Percentiles rank a stretch among this genome's conserved stretches.
These are phyloP conservation scores for Sarcoramphus papa DNA, from an alignment of 2,797 vertebrate species.

Conservation along the genomic window DNA sequence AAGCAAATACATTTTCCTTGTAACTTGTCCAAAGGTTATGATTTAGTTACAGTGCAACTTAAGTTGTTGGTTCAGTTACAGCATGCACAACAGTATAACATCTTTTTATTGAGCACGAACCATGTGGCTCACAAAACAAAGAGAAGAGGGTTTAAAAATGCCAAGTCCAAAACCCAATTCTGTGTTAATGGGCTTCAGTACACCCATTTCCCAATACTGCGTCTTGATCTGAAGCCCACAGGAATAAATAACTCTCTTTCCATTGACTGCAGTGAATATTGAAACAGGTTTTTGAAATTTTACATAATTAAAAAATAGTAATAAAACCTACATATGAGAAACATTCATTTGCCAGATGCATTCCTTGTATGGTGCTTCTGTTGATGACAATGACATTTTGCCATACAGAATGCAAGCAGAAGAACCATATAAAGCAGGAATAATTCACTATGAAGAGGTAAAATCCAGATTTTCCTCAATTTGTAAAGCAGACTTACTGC, in stretches of 20 bases:
- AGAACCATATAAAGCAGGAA: not conserved
- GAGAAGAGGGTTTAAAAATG: slow-evolving; percentile 50
- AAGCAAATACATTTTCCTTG: slow-evolving; percentile 62
- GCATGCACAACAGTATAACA: slow-evolving; percentile 23
- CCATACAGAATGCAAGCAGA: not conserved
- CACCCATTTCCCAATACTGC: not conserved
- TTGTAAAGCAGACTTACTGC: not conserved
- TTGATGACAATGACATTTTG: not conserved
- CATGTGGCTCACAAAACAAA: slow-evolving; percentile 14
- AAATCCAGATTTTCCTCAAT: not conserved
- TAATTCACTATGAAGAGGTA: not conserved
- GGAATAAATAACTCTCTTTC: not conserved
- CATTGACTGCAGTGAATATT: not conserved
- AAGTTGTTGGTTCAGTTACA: slow-evolving; percentile 68
- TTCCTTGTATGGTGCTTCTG: not conserved
- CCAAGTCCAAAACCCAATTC: slow-evolving; percentile 2
- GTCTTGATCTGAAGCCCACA: not conserved
- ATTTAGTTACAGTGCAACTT: slow-evolving; percentile 64
- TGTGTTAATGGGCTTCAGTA: not conserved
- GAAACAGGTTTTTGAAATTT: not conserved
- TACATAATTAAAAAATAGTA: not conserved
- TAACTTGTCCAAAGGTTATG: slow-evolving; percentile 70
- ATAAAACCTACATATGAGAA: not conserved
- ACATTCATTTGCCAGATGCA: not conserved
- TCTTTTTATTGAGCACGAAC: slow-evolving; percentile 62